Evolutionary conservation across 2,113 vertebrate genomes (phyloP), one percentile per base, ranked within the genome.

Genomic region (Climacteris rufus): DNA sequence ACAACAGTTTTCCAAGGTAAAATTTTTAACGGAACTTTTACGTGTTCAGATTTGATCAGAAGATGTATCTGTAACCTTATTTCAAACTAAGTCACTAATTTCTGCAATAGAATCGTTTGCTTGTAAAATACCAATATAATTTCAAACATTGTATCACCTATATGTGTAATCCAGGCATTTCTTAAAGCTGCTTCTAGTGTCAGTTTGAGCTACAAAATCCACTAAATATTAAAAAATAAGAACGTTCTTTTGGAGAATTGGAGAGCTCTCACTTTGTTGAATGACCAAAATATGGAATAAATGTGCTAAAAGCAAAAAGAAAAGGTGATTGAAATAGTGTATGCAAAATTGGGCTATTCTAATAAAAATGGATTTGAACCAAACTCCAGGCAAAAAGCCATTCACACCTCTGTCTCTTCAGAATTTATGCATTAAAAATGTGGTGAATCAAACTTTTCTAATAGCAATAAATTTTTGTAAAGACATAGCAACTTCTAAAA

Each of bases 191-290:
- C 0, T 80, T 83, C 16, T 35, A 10, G 2, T n/a, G 7, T 53
- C 37, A 57, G 21, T 47, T 65, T 49, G 17, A 85, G 5, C 6
- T 28, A n/a, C 13, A 71, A 50, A 3, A 4, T 18, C 10, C 70
- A 84, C 31, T 53, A 87, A 85, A 35, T 33, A 49, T 22, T 60
- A 35, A 61, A 72, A 72, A 42, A 28, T 9, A 70, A 33, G 6
- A 20, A n/a, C 19, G 8, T 2, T 5, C 21, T 65, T 40, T 12
- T 8, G 4, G 12, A 4, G 13, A 20, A 78, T 2, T 5, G 3
- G 39, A 60, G 8, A 7, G 52, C 12, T 30, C 4, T 56, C 5
- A 44, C 19, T 14, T 42, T 21, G 6, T 4, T 87, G 16, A 59
- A 42, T 42, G 19, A 35, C 15, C 3, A 50, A 61, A 83, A 35